phyloP scores from a whole-genome alignment of 2,113 vertebrate genomes.

The Sapayoa aenigma region DNA sequence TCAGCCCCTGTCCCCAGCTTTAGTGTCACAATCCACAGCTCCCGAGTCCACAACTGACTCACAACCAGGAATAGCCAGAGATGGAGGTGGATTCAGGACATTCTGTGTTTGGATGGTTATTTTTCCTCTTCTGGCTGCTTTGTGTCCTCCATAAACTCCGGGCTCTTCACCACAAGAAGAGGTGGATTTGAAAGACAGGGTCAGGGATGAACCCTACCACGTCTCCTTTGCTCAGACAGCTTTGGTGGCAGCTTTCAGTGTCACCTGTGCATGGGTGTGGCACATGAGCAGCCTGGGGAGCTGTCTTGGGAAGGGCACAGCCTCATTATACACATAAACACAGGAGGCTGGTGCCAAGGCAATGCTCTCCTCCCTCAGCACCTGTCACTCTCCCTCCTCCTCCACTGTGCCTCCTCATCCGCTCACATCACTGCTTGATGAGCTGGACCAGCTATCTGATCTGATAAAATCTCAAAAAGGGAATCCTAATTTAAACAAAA shows the following conservation, averaged over 20 bases:
- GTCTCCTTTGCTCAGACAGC: neutral
- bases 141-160: neutral
- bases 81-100: neutral
- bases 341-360: neutral
- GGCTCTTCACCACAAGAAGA: neutral
- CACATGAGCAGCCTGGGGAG: neutral
- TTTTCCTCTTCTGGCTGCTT: neutral
- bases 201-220: neutral
- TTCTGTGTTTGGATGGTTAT: neutral
- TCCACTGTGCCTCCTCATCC: accelerated
- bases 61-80: neutral
- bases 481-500: neutral
- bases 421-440: too few relatives aligned
- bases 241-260: neutral
- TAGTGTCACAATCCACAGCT: neutral
- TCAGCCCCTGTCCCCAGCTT: neutral
- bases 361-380: neutral
- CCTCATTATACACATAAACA: neutral
- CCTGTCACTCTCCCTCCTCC: neutral
- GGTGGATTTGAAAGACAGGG: neutral
- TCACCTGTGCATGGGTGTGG: neutral
- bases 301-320: neutral
- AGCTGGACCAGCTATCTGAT: neutral
- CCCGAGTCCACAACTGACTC: neutral
- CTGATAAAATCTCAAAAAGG: neutral